Evolutionary conservation across 2,888 invertebrate species (phyloP).

Genomic region (Ellobium chinense): DNA sequence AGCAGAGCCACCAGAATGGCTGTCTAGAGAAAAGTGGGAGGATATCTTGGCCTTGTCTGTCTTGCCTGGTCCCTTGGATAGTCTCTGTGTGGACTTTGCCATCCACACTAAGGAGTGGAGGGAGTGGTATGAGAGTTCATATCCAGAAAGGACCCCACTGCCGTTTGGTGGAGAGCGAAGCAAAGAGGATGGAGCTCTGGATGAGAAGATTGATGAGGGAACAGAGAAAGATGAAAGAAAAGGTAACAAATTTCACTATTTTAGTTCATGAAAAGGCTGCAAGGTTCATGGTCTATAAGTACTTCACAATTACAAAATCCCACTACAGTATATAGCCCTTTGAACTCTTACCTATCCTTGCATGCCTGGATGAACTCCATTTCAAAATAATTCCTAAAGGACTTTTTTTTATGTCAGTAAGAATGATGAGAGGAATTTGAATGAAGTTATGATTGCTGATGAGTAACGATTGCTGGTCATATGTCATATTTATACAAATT

Average conservation of each 20-base stretch:
- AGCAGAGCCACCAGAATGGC: constrained; percentile 71
- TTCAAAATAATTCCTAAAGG: background rate
- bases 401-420: background rate
- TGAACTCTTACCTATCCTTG: no score
- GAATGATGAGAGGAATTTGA: no score
- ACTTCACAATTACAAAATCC: no score
- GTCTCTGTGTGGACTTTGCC: constrained; percentile 75
- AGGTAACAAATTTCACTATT: background rate
- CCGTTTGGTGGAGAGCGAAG: constrained; percentile 47
- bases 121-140: constrained; percentile 60
- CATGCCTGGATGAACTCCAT: no score
- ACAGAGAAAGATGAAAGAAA: constrained; percentile 13
- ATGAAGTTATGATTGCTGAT: no score
- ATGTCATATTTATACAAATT: no score
- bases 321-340: no score
- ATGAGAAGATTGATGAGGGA: constrained; percentile 3
- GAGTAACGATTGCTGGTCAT: no score
- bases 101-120: constrained; percentile 71
- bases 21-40: constrained; percentile 77
- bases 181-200: background rate
- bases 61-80: constrained; percentile 76
- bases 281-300: no score
- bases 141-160: constrained; percentile 67
- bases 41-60: constrained; percentile 77
- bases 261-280: no score